These are phyloP conservation scores for Onchidella celtica DNA, from an alignment of 2,888 invertebrate genomes.

Conservation along the genomic window DNA sequence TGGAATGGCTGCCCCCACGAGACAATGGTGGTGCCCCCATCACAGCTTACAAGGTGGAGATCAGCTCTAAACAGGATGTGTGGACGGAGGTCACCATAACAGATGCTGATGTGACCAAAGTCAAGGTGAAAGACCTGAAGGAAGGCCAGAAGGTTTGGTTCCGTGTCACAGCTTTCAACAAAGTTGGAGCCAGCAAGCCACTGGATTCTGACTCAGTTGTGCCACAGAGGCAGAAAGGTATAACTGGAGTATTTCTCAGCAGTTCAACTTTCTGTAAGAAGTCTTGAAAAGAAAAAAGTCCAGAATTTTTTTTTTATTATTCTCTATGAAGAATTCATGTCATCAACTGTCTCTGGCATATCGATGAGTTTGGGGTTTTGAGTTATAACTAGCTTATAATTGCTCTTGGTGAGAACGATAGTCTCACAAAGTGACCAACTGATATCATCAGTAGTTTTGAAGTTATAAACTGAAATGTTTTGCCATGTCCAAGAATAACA, in stretches of 20 bases:
- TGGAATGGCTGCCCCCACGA: constrained; percentile 80
- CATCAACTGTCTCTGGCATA: too few relatives aligned
- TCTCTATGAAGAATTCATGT: neutral
- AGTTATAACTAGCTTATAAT: too few relatives aligned
- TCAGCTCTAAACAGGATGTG: constrained; percentile 85
- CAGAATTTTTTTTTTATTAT: too few relatives aligned
- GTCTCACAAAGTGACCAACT: too few relatives aligned
- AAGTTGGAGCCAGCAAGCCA: constrained; percentile 69
- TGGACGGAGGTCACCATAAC: constrained; percentile 96
- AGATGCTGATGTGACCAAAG: constrained; percentile 83
- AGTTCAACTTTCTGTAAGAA: too few relatives aligned
- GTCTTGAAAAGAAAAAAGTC: too few relatives aligned
- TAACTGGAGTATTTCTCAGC: too few relatives aligned
- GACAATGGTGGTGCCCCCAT: constrained; percentile 79
- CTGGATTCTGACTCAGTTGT: constrained; percentile 68
- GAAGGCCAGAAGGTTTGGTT: constrained; percentile 75
- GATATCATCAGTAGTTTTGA: too few relatives aligned
- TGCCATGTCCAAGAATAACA: too few relatives aligned
- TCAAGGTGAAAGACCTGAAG: constrained; percentile 69
- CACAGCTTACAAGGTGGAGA: constrained; percentile 76
- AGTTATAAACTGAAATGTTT: too few relatives aligned
- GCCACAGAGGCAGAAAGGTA: constrained; percentile 67
- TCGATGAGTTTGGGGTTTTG: too few relatives aligned
- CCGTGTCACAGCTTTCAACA: constrained; percentile 78
- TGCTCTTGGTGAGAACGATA: too few relatives aligned